These are phyloP conservation scores for Chloroclysta siterata DNA, from an alignment of 2,888 invertebrate genomes.

Conservation along the genomic window DNA sequence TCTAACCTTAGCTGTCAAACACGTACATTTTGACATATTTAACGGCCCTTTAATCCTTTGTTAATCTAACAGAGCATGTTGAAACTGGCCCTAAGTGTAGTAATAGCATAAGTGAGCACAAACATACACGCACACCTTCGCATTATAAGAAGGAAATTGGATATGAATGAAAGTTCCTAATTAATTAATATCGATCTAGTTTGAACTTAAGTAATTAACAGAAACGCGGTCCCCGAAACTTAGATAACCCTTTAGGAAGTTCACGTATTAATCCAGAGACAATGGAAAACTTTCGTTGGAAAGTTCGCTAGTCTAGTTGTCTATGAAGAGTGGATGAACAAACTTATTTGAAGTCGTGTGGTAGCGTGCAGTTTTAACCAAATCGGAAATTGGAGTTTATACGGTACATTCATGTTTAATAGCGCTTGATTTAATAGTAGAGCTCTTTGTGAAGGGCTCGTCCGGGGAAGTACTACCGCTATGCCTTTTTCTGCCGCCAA, in stretches of 20 bases:
- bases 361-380: slow-evolving; percentile 28
- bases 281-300: slow-evolving; percentile 67
- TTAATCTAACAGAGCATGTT: no score
- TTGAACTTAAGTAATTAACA: slow-evolving; percentile 78
- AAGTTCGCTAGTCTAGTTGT: slow-evolving; percentile 52
- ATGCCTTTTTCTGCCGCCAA: no score
- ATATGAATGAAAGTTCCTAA: slow-evolving; percentile 50
- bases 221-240: slow-evolving; percentile 75
- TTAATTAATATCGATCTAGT: slow-evolving; percentile 74
- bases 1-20: no score
- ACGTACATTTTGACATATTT: no score
- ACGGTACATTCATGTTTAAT: background rate
- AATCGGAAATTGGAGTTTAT: slow-evolving; percentile 30
- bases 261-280: slow-evolving; percentile 78
- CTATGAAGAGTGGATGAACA: slow-evolving; percentile 49
- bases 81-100: no score
- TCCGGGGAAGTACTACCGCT: no score
- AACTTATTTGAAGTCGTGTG: slow-evolving; percentile 30
- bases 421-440: background rate
- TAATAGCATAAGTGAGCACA: no score
- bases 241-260: slow-evolving; percentile 75
- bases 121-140: no score
- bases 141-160: no score
- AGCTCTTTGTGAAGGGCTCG: no score
- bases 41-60: no score